phyloP scores from a whole-genome alignment of 2,888 invertebrate genomes.

The Dynastes hyllus region DNA sequence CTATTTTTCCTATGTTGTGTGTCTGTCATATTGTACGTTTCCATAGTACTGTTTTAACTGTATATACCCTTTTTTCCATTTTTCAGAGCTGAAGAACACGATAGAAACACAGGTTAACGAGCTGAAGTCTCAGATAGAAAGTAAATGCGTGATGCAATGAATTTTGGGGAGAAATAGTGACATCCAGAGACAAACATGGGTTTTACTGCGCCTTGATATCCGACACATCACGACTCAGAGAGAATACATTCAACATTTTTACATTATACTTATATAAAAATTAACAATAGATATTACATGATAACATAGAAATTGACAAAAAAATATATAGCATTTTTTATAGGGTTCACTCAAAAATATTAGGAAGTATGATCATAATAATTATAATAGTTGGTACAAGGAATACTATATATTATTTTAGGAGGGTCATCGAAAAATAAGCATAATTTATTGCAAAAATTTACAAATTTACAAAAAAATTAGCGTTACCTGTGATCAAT shows the following conservation, averaged over 20 bases:
- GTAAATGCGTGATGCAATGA: slow-evolving; percentile 97
- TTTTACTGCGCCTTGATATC: slow-evolving; percentile 67
- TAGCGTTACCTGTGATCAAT: slow-evolving; percentile 49
- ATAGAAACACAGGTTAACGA: slow-evolving; percentile 98
- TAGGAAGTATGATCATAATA: neutral
- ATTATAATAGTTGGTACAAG: neutral
- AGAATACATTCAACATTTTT: slow-evolving; percentile 51
- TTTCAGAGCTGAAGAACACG: slow-evolving; percentile 97
- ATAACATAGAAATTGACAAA: neutral
- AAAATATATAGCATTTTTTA: slow-evolving; percentile 14
- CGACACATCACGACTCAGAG: slow-evolving; percentile 57
- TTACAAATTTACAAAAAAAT: slow-evolving; percentile 5
- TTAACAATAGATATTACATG: slow-evolving; percentile 4
- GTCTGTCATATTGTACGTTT: slow-evolving; percentile 7
- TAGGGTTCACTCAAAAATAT: slow-evolving; percentile 10
- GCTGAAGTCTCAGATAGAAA: slow-evolving; percentile 96
- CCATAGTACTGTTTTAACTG: slow-evolving; percentile 44
- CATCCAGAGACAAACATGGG: slow-evolving; percentile 65
- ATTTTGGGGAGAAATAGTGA: slow-evolving; percentile 65
- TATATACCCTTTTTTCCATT: slow-evolving; percentile 61
- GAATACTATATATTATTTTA: neutral
- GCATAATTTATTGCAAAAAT: slow-evolving; percentile 24
- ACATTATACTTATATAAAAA: slow-evolving; percentile 13
- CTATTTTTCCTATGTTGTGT: slow-evolving; percentile 22
- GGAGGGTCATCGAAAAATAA: neutral